A percentile compares a stretch with the other conserved stretches of the same genome.
These are phyloP conservation scores for Euplagia quadripunctaria DNA, from an alignment of 2,888 invertebrate genomes.

Conservation along the genomic window DNA sequence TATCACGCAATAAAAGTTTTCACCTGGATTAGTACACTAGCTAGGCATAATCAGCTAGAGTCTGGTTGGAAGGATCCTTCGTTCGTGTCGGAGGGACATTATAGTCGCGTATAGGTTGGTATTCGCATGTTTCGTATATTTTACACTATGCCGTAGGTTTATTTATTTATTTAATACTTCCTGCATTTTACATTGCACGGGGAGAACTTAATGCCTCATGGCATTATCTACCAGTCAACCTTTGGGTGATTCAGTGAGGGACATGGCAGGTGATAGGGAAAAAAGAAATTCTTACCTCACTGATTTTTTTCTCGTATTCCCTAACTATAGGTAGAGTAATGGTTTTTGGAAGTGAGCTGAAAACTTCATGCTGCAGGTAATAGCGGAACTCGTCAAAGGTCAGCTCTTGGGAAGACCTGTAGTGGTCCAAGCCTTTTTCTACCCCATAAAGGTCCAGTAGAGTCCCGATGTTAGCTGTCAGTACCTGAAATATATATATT, in stretches of 20 bases:
- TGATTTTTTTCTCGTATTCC: slow-evolving; percentile 89
- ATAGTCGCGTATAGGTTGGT: too few species aligned
- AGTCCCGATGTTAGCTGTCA: slow-evolving; percentile 94
- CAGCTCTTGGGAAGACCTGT: slow-evolving; percentile 89
- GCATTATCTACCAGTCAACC: too few species aligned
- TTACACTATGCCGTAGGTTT: neutral
- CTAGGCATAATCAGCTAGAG: too few species aligned
- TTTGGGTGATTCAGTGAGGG: too few species aligned
- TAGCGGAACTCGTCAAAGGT: slow-evolving; percentile 92
- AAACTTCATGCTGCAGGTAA: slow-evolving; percentile 92
- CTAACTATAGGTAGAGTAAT: slow-evolving; percentile 86
- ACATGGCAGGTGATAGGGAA: too few species aligned
- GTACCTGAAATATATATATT: slow-evolving; percentile 85
- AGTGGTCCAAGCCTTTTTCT: slow-evolving; percentile 93
- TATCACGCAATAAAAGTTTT: too few species aligned
- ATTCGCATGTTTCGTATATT: neutral
- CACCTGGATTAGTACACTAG: too few species aligned
- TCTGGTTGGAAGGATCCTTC: too few species aligned
- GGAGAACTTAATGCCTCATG: too few species aligned
- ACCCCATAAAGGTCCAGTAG: slow-evolving; percentile 92
- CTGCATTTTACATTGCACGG: too few species aligned
- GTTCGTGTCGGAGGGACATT: neutral
- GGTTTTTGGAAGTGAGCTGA: slow-evolving; percentile 89
- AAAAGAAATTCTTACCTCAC: slow-evolving; percentile 87
- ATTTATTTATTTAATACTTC: too few species aligned